phyloP scores from a whole-genome alignment of 2,888 invertebrate genomes.

The Nephrotoma appendiculata region DNA sequence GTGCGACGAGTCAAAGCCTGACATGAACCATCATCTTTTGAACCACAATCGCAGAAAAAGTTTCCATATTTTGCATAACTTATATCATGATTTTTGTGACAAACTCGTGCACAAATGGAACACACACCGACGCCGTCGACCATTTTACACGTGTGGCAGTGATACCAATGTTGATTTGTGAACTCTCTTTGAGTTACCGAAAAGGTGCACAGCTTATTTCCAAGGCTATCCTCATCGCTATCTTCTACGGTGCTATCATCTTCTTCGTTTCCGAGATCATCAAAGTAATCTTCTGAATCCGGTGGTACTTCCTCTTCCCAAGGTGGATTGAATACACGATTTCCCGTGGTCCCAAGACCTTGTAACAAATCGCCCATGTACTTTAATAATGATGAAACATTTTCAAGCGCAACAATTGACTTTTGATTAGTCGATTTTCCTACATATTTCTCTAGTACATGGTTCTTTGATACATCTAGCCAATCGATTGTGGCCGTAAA shows the following conservation, averaged over 20 bases:
- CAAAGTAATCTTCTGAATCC: slow-evolving; percentile 68
- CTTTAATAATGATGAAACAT: slow-evolving; percentile 68
- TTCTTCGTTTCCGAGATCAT: slow-evolving; percentile 80
- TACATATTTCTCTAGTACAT: slow-evolving; percentile 23
- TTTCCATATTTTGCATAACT: slow-evolving; percentile 96
- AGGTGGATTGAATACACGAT: slow-evolving; percentile 48
- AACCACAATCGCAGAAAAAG: slow-evolving; percentile 99
- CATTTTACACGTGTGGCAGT: slow-evolving; percentile 98
- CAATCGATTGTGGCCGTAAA: slow-evolving; percentile 68
- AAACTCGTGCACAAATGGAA: slow-evolving; percentile 92
- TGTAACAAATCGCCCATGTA: slow-evolving; percentile 60
- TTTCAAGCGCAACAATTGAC: slow-evolving; percentile 43
- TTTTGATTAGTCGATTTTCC: slow-evolving; percentile 15
- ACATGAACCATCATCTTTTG: slow-evolving; percentile 76
- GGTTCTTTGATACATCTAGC: slow-evolving; percentile 54
- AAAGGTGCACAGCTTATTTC: slow-evolving; percentile 80
- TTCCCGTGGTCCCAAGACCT: slow-evolving; percentile 27
- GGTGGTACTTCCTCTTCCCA: slow-evolving; percentile 68
- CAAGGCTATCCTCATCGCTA: slow-evolving; percentile 32
- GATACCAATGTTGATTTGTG: slow-evolving; percentile 98
- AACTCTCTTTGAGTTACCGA: slow-evolving; percentile 95
- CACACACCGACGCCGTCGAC: slow-evolving; percentile 97
- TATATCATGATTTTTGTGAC: slow-evolving; percentile 91
- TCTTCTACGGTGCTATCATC: slow-evolving; percentile 81
- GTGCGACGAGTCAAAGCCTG: slow-evolving; percentile 36